Conservation (phyloP, 2,888 invertebrate genomes). For the Nomada goodeniana region DNA sequence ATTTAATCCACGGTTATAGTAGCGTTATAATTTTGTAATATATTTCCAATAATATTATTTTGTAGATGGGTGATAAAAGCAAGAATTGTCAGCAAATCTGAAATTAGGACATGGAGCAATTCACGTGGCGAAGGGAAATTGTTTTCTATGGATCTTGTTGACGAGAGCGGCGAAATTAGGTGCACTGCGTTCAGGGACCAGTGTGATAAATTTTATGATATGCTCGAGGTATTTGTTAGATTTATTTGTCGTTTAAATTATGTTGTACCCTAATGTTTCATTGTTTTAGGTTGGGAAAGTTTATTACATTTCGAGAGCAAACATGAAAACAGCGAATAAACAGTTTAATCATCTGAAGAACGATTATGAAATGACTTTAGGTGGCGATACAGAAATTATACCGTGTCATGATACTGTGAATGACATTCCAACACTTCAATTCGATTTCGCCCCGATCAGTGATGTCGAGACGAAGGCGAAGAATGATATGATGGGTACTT, state of each 20-base stretch:
- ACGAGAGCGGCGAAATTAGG: constrained; percentile 97
- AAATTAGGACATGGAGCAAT: constrained; percentile 95
- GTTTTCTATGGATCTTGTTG: constrained; percentile 96
- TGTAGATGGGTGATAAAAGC: constrained; percentile 95
- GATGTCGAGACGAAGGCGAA: constrained; percentile 89
- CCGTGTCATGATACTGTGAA: constrained; percentile 83
- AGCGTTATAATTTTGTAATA: neutral
- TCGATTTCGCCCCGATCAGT: constrained; percentile 86
- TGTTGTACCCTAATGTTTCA: constrained; percentile 1
- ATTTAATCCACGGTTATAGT: neutral
- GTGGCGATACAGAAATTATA: constrained; percentile 88
- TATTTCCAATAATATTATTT: neutral
- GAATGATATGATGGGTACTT: constrained; percentile 90
- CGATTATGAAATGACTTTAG: constrained; percentile 98
- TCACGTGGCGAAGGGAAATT: constrained; percentile 96
- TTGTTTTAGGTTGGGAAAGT: constrained; percentile 89
- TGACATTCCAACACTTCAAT: constrained; percentile 90
- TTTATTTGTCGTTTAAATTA: neutral
- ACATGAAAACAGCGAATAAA: constrained; percentile 97
- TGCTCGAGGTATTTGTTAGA: constrained; percentile 89
- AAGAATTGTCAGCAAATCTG: constrained; percentile 92
- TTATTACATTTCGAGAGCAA: constrained; percentile 94
- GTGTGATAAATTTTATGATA: constrained; percentile 95
- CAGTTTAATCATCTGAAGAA: constrained; percentile 93
- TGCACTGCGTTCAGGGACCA: constrained; percentile 95